Conservation (phyloP, 2,888 invertebrate genomes). For the Coelinius sp. region DNA sequence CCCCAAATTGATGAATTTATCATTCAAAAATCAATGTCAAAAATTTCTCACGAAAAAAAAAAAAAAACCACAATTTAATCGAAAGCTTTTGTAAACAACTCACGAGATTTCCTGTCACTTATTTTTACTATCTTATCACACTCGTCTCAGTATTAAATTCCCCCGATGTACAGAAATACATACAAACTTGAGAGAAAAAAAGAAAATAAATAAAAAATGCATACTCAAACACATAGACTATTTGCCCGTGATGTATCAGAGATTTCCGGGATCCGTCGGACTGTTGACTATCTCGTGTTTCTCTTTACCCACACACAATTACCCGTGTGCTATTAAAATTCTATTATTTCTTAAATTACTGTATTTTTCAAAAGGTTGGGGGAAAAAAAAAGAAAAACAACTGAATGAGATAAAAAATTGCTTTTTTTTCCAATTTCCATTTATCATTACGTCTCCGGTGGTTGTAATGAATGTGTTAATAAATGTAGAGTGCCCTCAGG, state of each 20-base stretch:
- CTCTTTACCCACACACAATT: neutral
- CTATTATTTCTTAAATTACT: neutral
- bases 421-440: neutral
- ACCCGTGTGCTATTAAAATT: constrained; percentile 1
- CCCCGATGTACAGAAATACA: neutral
- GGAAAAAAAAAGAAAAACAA: neutral
- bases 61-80: too few relatives aligned
- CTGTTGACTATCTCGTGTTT: constrained; percentile 11
- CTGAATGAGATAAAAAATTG: neutral
- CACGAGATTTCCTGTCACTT: neutral
- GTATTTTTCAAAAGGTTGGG: neutral
- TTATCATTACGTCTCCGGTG: neutral
- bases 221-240: neutral
- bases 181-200: neutral
- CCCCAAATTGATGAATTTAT: neutral
- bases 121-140: constrained; percentile 14
- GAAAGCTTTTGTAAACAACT: neutral
- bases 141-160: neutral
- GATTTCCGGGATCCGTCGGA: constrained; percentile 16
- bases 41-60: neutral
- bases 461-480: neutral
- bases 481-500: neutral
- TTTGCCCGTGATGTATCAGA: neutral
- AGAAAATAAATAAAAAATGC: neutral
- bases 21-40: neutral